Base-by-base conservation (phyloP, 2,113 vertebrate genomes). In the Thymallus thymallus region DNA sequence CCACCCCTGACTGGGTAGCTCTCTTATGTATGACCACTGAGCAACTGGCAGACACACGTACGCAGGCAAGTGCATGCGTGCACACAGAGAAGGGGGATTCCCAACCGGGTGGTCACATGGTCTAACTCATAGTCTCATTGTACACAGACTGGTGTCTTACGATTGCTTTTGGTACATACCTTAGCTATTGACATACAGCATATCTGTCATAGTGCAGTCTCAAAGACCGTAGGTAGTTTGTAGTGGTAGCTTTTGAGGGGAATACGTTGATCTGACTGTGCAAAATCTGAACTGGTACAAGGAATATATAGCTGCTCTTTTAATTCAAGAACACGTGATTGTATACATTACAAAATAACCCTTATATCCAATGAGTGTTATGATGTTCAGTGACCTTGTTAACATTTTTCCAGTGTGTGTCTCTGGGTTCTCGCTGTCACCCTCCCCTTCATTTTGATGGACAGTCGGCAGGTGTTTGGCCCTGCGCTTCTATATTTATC, bases 401-500 rank as follows among this genome's bases (percentile, higher is more conserved):
- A 58, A 65, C 2, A 60, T 41, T 58, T n/a, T 71, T 60, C 23
- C 22, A 30, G 6, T 12, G 2, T 12, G 2, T 41, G 55, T 71
- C 24, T 71, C 23, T 22, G 55, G n/a, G 58, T 65, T 20, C 23
- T 18, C 6, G 71, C 24, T 45, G n/a, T 22, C 13, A 18, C 58
- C 56, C 63, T 29, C 45, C 24, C 64, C 6, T 32, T 75, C 64
- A 65, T 71, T 78, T 64, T 88, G 90, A 93, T 46, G 0, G 89
- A 89, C 86, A 80, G 85, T 66, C n/a, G 76, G 76, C 91, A 93
- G 91, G 86, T 93, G 92, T 69, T 58, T 75, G 69, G 69, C 81
- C 55, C 83, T 72, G 75, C 77, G 6, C 58, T n/a, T 86, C 89
- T 92, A 92, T 89, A 91, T 92, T 91, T 93, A 81, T 82, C 81